Percentiles rank a stretch among this genome's conserved stretches.
phyloP scores from a whole-genome alignment of 2,797 vertebrate genomes.

The Coracias cyanogaster region DNA sequence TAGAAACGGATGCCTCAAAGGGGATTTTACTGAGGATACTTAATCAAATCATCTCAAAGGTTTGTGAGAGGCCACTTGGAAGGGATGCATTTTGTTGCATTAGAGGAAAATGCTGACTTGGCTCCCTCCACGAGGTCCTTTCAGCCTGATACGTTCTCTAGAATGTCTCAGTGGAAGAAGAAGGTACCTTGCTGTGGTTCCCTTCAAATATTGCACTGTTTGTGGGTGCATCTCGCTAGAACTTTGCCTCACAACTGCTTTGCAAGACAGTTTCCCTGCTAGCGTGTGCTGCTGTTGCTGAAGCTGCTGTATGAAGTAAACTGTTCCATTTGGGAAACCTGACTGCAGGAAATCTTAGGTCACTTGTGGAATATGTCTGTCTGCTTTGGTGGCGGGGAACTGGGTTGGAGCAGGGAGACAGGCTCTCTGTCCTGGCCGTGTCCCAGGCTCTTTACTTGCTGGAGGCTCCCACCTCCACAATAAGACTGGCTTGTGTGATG shows the following conservation, averaged over 20 bases:
- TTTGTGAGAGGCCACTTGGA: neutral
- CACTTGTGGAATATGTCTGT: neutral
- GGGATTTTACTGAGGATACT: neutral
- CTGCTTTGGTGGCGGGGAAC: neutral
- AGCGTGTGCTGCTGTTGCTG: neutral
- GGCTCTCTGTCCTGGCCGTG: neutral
- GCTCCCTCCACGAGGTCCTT: neutral
- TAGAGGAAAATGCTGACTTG: neutral
- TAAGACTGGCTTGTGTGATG: neutral
- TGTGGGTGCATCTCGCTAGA: neutral
- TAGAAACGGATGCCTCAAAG: neutral
- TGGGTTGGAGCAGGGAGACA: neutral
- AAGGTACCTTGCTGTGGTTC: neutral
- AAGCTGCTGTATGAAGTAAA: neutral
- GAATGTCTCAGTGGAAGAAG: neutral
- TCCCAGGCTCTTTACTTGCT: neutral
- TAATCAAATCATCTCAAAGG: neutral
- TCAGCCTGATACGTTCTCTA: rapidly evolving
- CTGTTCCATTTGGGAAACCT: slow-evolving; percentile 1
- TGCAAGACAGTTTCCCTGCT: neutral
- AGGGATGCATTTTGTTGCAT: neutral
- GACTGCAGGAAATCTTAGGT: neutral
- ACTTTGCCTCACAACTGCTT: neutral
- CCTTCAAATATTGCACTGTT: rapidly evolving
- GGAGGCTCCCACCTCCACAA: neutral